Base-by-base conservation (phyloP, 2,888 invertebrate species). In the Mesoligia furuncula region DNA sequence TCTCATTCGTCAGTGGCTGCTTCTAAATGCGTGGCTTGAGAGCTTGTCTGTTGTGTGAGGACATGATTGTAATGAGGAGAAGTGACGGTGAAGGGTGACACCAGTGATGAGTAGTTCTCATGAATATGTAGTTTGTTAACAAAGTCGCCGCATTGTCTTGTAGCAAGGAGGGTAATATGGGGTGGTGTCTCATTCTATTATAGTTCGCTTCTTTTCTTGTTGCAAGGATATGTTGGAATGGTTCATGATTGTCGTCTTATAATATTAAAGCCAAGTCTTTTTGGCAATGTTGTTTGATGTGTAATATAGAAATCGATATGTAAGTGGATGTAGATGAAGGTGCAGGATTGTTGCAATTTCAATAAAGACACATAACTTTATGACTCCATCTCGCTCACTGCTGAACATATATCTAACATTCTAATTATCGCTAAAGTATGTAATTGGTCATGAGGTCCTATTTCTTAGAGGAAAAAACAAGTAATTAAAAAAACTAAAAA, bases 31-130 rank as follows among this genome's bases (percentile, higher is more conserved):
- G 48, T 65, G 62, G 66, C 45, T 39, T 75, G 73, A 74, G 42
- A 85, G 83, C 84, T 80, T 79, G 82, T 85, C 85, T 85, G 85
- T 85, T 84, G 75, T 81, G 70, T 72, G 65, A 77, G 73, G 81
- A 79, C 72, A 48, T 61, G 77, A 54, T 62, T 62, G 83, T 82
- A 75, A 73, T 75, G 79, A 79, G 73, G 66, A 73, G 79, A 74
- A 71, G 79, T 64, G 72, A 75, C 82, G 45, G 39, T 27, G 48
- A 64, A 64, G 80, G 66, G 51, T 61, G 65, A 36, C 61, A 15
- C n/a, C n/a, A 36, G 48, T 59, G 27, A 24, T 15, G 24, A n/a
- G 67, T 36, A 67, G 57, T 75, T 17, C 31, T 42, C 36, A n/a
- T 68, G 27, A 67, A n/a, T 67, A 51, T 27, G 74, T 57, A 48